Evolutionary conservation across 2,888 invertebrate genomes (phyloP).

Genomic region (Aromia moschata): DNA sequence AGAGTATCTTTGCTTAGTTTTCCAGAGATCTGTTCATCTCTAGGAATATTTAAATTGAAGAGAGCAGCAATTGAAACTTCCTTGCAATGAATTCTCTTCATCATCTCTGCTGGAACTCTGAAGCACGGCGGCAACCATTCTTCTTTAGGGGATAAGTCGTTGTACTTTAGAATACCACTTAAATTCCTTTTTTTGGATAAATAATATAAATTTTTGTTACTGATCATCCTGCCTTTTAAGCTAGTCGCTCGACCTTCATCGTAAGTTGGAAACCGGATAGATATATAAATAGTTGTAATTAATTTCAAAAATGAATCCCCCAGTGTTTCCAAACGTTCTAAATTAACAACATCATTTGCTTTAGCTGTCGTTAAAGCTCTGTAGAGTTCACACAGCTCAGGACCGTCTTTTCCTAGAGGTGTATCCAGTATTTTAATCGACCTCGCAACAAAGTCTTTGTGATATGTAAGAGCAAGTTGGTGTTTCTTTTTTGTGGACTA

Average conservation of each 20-base stretch:
- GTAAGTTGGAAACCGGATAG: constrained; percentile 71
- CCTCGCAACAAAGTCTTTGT: constrained; percentile 46
- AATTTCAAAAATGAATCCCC: constrained; percentile 92
- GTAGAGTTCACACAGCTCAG: constrained; percentile 64
- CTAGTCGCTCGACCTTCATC: constrained; percentile 84
- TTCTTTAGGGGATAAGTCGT: constrained; percentile 71
- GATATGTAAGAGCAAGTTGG: constrained; percentile 52
- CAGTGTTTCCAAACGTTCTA: constrained; percentile 86
- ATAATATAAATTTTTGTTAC: constrained; percentile 88
- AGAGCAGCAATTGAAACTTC: constrained; percentile 63
- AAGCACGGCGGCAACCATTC: constrained; percentile 88
- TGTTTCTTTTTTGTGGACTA: constrained; percentile 10
- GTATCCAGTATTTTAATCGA: constrained; percentile 39
- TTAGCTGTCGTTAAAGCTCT: constrained; percentile 77
- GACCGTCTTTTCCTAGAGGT: constrained; percentile 55
- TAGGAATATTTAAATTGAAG: constrained; percentile 62
- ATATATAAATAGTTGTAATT: constrained; percentile 77
- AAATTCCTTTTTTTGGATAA: constrained; percentile 69
- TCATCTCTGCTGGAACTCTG: constrained; percentile 67
- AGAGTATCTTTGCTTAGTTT: constrained; percentile 46
- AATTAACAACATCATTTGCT: constrained; percentile 78
- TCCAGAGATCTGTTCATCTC: constrained; percentile 61
- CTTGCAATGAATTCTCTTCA: constrained; percentile 58
- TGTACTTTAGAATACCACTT: constrained; percentile 70
- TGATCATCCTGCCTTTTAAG: constrained; percentile 76